phyloP scores from a whole-genome alignment of 2,797 vertebrate species.

The Macrochelys suwanniensis region DNA sequence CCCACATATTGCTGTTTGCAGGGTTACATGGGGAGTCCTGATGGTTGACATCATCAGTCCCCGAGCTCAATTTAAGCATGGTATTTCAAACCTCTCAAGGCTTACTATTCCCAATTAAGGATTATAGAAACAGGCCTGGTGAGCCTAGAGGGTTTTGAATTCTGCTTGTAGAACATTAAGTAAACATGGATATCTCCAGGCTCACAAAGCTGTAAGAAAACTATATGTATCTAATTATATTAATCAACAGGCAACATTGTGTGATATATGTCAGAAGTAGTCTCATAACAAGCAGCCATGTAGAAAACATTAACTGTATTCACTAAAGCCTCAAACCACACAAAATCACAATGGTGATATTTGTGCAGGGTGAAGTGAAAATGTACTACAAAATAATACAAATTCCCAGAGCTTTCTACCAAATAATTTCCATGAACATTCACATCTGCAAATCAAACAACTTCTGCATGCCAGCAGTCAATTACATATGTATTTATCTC shows the following conservation, averaged over 20 bases:
- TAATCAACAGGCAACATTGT: conserved; percentile 76
- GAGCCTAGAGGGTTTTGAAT: conserved; percentile 79
- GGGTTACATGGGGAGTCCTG: conserved; percentile 13
- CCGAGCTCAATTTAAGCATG: conserved; percentile 69
- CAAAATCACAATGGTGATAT: neutral
- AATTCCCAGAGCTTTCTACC: conserved; percentile 27
- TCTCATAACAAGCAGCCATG: conserved; percentile 48
- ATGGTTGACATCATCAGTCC: conserved; percentile 49
- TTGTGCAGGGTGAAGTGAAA: neutral
- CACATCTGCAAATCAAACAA: conserved; percentile 63
- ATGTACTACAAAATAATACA: neutral
- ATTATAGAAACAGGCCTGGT: conserved; percentile 76
- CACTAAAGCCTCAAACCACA: neutral
- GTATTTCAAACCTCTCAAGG: conserved; percentile 79
- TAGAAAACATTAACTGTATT: conserved; percentile 30
- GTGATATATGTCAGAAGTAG: conserved; percentile 64
- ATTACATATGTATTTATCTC: conserved; percentile 57
- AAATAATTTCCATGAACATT: neutral
- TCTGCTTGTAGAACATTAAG: conserved; percentile 80
- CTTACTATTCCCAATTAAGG: conserved; percentile 80
- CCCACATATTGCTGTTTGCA: neutral
- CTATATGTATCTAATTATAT: conserved; percentile 76
- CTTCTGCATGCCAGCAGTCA: conserved; percentile 43
- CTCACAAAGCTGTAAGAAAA: conserved; percentile 80
- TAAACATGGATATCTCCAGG: conserved; percentile 78